These are phyloP conservation scores for Herpetotheres cachinnans DNA, from an alignment of 2,113 vertebrate species.

Conservation along the genomic window DNA sequence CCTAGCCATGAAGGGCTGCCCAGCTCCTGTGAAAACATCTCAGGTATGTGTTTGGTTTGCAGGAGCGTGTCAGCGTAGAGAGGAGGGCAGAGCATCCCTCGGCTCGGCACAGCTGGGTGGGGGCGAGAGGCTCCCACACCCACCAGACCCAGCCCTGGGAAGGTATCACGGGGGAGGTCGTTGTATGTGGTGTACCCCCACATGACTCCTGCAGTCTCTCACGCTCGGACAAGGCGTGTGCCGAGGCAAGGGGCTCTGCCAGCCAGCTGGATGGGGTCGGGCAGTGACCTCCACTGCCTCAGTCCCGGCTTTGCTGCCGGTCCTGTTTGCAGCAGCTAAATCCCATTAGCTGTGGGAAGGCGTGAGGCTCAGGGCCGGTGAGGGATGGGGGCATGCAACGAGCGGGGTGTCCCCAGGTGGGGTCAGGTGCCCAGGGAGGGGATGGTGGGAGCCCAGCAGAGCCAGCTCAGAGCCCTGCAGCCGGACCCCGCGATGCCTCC, in stretches of 20 bases:
- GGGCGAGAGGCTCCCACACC: background rate
- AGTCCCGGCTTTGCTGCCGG: accelerated
- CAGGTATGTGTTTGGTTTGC: accelerated
- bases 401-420: background rate
- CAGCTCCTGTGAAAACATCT: background rate
- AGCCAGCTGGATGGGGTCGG: background rate
- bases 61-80: background rate
- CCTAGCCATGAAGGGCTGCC: background rate
- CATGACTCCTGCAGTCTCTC: background rate
- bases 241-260: background rate
- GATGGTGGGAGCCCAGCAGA: background rate
- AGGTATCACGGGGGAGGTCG: accelerated
- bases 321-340: background rate
- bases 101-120: accelerated
- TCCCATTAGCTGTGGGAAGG: background rate
- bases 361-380: background rate
- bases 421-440: background rate
- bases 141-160: accelerated
- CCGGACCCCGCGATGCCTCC: accelerated
- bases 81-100: background rate
- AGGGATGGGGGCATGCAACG: accelerated
- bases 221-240: accelerated
- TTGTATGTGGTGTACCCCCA: background rate
- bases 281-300: background rate
- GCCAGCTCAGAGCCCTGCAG: background rate